phyloP scores from a whole-genome alignment of 2,797 vertebrate species.

The Eulemur mongoz region DNA sequence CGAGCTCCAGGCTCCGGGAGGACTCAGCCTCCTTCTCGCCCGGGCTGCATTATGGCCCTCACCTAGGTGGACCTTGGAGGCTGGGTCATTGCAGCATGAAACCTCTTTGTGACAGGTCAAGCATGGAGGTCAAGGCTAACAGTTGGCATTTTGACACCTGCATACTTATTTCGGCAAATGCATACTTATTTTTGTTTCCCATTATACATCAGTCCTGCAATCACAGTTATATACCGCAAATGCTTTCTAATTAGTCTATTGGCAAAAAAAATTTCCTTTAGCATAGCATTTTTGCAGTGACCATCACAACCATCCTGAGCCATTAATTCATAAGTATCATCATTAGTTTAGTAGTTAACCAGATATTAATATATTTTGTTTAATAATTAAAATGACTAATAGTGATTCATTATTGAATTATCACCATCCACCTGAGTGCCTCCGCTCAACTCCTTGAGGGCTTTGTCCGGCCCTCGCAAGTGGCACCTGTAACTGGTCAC shows the following conservation, averaged over 20 bases:
- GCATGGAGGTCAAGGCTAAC: not conserved
- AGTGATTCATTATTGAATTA: slow-evolving; percentile 5
- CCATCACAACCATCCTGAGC: not conserved
- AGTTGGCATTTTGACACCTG: not conserved
- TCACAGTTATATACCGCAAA: not conserved
- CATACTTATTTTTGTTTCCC: slow-evolving; percentile 8
- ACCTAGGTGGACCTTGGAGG: not conserved
- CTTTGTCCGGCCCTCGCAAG: not conserved
- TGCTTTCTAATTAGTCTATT: not conserved
- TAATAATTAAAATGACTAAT: slow-evolving; percentile 1
- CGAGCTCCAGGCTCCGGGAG: not conserved
- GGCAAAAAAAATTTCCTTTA: not conserved
- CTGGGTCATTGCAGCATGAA: not conserved
- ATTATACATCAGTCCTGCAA: not conserved
- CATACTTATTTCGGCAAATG: not conserved
- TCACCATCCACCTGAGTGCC: not conserved
- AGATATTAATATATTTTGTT: slow-evolving; percentile 17
- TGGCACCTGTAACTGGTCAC: not conserved
- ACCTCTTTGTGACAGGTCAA: not conserved
- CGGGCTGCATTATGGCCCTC: not conserved
- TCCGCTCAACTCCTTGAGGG: not conserved
- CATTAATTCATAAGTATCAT: not conserved
- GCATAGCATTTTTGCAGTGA: not conserved
- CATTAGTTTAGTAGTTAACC: slow-evolving; percentile 34
- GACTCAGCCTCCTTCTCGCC: not conserved